A percentile compares a stretch with the other conserved stretches of the same genome.
Evolutionary conservation across 2,113 vertebrate genomes (phyloP).

Genomic region (Prolemur simus): DNA sequence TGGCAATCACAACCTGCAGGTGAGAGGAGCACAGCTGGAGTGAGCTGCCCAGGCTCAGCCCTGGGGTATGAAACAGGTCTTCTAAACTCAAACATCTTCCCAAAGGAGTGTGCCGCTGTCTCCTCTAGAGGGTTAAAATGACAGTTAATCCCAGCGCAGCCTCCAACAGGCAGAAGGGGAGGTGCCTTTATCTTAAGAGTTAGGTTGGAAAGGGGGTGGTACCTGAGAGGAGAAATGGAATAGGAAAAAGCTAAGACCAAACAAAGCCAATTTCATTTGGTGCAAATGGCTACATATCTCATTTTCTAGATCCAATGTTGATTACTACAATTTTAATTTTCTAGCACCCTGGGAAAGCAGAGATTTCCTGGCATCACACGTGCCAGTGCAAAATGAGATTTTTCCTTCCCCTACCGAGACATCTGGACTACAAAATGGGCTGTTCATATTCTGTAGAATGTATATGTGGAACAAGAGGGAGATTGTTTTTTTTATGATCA

Average conservation of each 20-base stretch:
- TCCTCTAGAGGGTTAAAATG: background rate
- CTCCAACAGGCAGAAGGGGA: background rate
- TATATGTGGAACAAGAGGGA: conserved; percentile 40
- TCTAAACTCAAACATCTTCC: background rate
- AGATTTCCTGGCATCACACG: conserved; percentile 58
- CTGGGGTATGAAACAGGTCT: background rate
- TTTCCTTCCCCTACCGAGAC: conserved; percentile 52
- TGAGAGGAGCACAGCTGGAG: background rate
- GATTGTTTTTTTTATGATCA: background rate
- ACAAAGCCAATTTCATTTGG: conserved; percentile 54
- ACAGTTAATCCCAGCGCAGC: background rate
- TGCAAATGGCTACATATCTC: conserved; percentile 50
- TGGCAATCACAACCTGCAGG: conserved; percentile 95
- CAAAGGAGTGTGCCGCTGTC: background rate
- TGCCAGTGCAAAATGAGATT: conserved; percentile 65
- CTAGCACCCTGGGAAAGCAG: conserved; percentile 61
- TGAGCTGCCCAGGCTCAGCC: background rate
- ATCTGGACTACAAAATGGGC: conserved; percentile 56
- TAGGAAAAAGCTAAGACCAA: background rate
- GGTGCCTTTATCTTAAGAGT: background rate
- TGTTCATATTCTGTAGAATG: background rate
- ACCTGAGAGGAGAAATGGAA: background rate
- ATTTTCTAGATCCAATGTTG: conserved; percentile 52
- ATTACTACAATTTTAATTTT: conserved; percentile 72
- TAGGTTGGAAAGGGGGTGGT: background rate